Evolutionary conservation across 2,888 invertebrate species (phyloP).

Genomic region (Pollenia griseotomentosa): DNA sequence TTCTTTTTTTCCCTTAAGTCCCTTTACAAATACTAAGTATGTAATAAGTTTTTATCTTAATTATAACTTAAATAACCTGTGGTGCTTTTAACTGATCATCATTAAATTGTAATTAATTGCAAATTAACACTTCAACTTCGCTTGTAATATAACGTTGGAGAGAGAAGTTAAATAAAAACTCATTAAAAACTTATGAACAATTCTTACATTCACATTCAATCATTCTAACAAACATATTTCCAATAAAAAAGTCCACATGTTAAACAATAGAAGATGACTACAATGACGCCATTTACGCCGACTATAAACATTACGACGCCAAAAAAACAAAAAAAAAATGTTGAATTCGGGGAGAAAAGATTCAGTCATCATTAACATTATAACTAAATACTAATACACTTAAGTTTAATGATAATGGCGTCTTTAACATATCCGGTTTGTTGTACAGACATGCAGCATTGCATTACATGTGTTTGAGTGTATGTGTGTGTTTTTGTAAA

Average conservation of each 20-base stretch:
- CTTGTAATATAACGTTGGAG: slow-evolving; percentile 32
- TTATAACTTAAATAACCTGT: slow-evolving; percentile 31
- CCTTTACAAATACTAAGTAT: too few species aligned
- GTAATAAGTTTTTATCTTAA: background rate
- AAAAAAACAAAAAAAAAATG: slow-evolving; percentile 4
- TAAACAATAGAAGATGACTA: slow-evolving; percentile 28
- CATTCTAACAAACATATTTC: background rate
- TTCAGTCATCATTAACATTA: slow-evolving; percentile 33
- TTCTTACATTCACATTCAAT: background rate
- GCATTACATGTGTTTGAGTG: slow-evolving; percentile 23
- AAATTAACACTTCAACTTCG: slow-evolving; percentile 59
- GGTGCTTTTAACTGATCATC: slow-evolving; percentile 32
- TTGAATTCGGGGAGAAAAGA: slow-evolving; percentile 32
- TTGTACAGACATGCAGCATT: slow-evolving; percentile 6
- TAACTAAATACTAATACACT: slow-evolving; percentile 20
- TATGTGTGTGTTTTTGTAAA: slow-evolving; percentile 24
- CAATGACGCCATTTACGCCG: slow-evolving; percentile 52
- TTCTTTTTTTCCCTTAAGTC: background rate
- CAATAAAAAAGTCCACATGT: slow-evolving; percentile 17
- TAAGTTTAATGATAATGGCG: slow-evolving; percentile 59
- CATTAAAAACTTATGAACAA: slow-evolving; percentile 35
- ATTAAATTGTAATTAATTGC: slow-evolving; percentile 66
- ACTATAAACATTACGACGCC: slow-evolving; percentile 63
- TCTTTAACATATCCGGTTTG: slow-evolving; percentile 47
- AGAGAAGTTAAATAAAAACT: slow-evolving; percentile 6